Base-by-base conservation (phyloP, 2,113 vertebrate species). In the Petrocephalus microphthalmus region DNA sequence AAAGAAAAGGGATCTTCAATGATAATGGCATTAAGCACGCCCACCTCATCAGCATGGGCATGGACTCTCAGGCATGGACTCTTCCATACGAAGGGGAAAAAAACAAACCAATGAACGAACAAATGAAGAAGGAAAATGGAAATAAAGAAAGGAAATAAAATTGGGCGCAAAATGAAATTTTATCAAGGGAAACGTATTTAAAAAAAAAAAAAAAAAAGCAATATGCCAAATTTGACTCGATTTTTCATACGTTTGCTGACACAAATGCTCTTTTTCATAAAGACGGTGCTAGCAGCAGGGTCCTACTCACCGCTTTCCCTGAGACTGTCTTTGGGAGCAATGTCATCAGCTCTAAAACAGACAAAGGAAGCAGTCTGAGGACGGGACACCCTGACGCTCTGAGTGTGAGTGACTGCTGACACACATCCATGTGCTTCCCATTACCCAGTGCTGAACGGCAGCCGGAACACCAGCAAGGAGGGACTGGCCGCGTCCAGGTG, bases 281-380 rank as follows among this genome's bases (percentile, higher is more conserved):
- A 49, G 45, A 49, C 49, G 81, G 22, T 0, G 10, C 20, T 37
- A 20, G 19, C 33, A 45, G 13, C 47, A 74, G 7, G 25, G 1
- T 54, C 29, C 2, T 47, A 92, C 96, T 93, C 91, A 97, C 97
- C 97, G 10, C 97, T 98, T 89, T 93, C 92, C 15, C 89, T 92
- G 7, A 98, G 94, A 33, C 94, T 91, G 42, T 97, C 95, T 84
- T 94, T 96, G 22, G 95, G 93, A 0, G 96, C 96, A 96, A 93
- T 93, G n/a, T 94, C 86, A 42, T 94, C 92, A 0, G 91, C 90
- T 78, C 97, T 97, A 42, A 51, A 85, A 19, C 37, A 86, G 51
- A 89, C 54, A 33, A 89, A 22, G 42, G 25, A 42, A 8, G 25
- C 25, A 60, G 29, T 22, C 33, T 22, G 17, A 86, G 37, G 7